A percentile compares a stretch with the other conserved stretches of the same genome.
phyloP scores from a whole-genome alignment of 2,113 vertebrate species.

The Coptodon rendalli region DNA sequence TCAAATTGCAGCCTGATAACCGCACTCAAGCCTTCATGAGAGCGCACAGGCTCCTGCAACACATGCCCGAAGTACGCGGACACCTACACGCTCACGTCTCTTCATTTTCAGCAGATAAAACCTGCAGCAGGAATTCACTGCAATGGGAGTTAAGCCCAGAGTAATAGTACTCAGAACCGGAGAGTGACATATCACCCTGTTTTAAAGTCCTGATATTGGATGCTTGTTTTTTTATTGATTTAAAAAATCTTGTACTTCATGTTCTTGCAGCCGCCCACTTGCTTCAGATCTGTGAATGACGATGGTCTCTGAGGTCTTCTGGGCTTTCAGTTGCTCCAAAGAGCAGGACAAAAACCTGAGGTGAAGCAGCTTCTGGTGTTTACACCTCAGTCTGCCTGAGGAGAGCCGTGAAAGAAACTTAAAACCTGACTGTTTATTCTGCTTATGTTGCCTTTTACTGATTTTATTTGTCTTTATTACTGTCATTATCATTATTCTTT shows the following conservation, averaged over 20 bases:
- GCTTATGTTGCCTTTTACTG: not conserved
- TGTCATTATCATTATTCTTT: not conserved
- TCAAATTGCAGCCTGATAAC: not conserved
- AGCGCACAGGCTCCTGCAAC: not conserved
- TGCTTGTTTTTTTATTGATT: not conserved
- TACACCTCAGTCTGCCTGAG: not conserved
- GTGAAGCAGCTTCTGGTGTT: not conserved
- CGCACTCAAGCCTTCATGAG: not conserved
- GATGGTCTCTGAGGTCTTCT: not conserved
- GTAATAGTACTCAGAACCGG: not conserved
- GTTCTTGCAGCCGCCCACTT: not conserved
- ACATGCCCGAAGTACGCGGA: not conserved
- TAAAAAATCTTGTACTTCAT: not conserved
- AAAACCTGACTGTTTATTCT: not conserved
- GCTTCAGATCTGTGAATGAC: not conserved
- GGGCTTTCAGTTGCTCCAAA: not conserved
- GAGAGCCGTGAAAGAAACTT: not conserved
- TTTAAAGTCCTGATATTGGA: not conserved
- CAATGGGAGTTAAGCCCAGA: not conserved
- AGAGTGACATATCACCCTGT: not conserved
- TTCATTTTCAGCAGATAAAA: not conserved
- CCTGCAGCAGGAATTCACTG: not conserved
- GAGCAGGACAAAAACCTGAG: not conserved
- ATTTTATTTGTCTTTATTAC: not conserved
- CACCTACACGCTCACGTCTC: not conserved